Conservation (phyloP, 2,888 invertebrate genomes). For the Gasteruption jaculator region DNA sequence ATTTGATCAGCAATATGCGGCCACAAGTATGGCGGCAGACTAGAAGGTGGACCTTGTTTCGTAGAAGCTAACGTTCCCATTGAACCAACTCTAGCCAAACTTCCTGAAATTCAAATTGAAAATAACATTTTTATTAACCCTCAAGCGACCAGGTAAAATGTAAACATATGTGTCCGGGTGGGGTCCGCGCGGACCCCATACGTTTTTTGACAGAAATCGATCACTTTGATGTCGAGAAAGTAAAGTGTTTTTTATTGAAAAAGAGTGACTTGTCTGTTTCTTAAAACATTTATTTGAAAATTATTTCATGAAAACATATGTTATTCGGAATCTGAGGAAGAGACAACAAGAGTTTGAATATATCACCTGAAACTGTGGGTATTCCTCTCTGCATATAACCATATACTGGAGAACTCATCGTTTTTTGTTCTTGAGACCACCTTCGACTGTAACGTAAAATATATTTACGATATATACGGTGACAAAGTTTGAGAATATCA, state of each 20-base stretch:
- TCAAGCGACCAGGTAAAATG: too few relatives aligned
- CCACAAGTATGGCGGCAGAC: constrained; percentile 71
- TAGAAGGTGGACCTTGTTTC: constrained; percentile 47
- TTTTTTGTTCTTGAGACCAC: constrained; percentile 87
- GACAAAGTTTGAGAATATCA: not conserved
- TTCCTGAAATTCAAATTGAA: constrained; percentile 23
- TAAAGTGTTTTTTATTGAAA: too few relatives aligned
- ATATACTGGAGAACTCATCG: constrained; percentile 77
- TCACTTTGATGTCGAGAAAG: too few relatives aligned
- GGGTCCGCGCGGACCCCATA: too few relatives aligned
- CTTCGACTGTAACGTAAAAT: constrained; percentile 61
- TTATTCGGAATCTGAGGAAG: not conserved
- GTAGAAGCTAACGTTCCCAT: constrained; percentile 46
- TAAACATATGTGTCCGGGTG: too few relatives aligned
- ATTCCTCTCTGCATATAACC: constrained; percentile 71
- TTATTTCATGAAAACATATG: too few relatives aligned
- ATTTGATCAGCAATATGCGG: constrained; percentile 81
- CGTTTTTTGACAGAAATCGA: too few relatives aligned
- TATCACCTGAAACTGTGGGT: constrained; percentile 44
- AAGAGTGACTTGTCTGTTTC: too few relatives aligned
- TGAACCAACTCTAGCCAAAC: constrained; percentile 45
- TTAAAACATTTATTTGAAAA: too few relatives aligned
- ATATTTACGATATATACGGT: not conserved
- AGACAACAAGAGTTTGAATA: not conserved
- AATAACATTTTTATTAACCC: too few relatives aligned